Percentiles rank a stretch among this genome's conserved stretches.
Conservation (phyloP, 2,113 vertebrate species). For the Chionomys nivalis region DNA sequence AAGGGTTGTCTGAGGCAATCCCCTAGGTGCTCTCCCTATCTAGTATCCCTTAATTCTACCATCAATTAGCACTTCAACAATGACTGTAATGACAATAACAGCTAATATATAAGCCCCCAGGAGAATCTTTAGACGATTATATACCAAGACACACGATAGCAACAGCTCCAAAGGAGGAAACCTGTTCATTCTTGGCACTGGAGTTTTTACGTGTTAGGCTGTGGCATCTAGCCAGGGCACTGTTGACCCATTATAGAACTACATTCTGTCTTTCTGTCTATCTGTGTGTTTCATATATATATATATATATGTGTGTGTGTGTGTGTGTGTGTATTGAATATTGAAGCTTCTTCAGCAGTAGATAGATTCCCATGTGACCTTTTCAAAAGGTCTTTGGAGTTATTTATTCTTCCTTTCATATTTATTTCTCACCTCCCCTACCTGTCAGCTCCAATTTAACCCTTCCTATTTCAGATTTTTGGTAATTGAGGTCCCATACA, state of each 20-base stretch:
- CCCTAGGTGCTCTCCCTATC: not conserved
- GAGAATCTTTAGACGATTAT: slow-evolving; percentile 31
- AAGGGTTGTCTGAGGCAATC: not conserved
- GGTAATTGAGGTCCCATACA: not conserved
- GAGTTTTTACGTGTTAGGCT: not conserved
- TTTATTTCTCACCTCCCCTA: not conserved
- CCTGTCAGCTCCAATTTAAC: not conserved
- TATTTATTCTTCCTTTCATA: not conserved
- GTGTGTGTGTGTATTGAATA: no score
- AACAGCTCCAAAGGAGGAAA: not conserved
- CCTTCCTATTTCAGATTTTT: not conserved
- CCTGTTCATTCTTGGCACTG: not conserved
- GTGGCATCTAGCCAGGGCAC: not conserved
- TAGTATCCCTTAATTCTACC: not conserved
- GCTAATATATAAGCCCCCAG: not conserved
- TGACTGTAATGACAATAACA: not conserved
- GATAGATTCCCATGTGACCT: not conserved
- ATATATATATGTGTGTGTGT: no score
- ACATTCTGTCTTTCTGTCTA: not conserved
- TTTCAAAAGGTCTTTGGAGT: not conserved
- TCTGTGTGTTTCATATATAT: not conserved
- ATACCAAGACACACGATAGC: slow-evolving; percentile 6
- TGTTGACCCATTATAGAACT: not conserved
- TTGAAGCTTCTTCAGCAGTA: not conserved
- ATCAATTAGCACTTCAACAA: not conserved